A percentile compares a stretch with the other conserved stretches of the same genome.
phyloP scores from a whole-genome alignment of 2,797 vertebrate species.

The Poeciliopsis turneri region DNA sequence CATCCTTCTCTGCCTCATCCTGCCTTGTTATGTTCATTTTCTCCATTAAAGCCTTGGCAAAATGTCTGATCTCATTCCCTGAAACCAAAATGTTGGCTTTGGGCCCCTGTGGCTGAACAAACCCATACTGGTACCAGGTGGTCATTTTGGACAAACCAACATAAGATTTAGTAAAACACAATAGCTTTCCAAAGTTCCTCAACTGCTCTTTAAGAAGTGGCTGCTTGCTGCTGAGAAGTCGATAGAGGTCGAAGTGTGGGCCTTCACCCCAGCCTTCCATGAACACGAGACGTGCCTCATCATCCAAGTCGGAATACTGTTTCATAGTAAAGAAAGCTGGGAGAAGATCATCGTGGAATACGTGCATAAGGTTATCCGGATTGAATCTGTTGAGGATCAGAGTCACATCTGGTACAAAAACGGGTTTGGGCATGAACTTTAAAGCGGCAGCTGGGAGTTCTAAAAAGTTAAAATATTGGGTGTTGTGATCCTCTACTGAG shows the following conservation, averaged over 20 bases:
- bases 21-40: constrained; percentile 86
- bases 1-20: constrained; percentile 51
- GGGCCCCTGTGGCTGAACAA: constrained; percentile 96
- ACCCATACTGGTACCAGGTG: constrained; percentile 99
- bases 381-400: constrained; percentile 96
- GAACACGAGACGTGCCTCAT: constrained; percentile 91
- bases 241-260: constrained; percentile 92
- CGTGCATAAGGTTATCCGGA: constrained; percentile 97
- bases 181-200: constrained; percentile 90
- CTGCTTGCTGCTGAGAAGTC: constrained; percentile 92
- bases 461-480: constrained; percentile 98
- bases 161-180: constrained; percentile 95
- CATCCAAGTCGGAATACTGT: constrained; percentile 90
- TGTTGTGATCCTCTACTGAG: constrained; percentile 97
- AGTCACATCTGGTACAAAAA: constrained; percentile 94
- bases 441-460: constrained; percentile 92
- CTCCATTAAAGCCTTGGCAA: constrained; percentile 84
- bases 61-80: constrained; percentile 93
- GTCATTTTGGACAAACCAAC: constrained; percentile 96
- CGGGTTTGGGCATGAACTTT: constrained; percentile 94
- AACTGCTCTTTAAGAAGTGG: constrained; percentile 93
- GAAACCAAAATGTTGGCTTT: constrained; percentile 97
- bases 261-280: constrained; percentile 98
- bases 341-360: constrained; percentile 96
- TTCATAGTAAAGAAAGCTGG: constrained; percentile 97